phyloP scores from a whole-genome alignment of 1,140 invertebrate genomes.

The Oryzaephilus surinamensis region DNA sequence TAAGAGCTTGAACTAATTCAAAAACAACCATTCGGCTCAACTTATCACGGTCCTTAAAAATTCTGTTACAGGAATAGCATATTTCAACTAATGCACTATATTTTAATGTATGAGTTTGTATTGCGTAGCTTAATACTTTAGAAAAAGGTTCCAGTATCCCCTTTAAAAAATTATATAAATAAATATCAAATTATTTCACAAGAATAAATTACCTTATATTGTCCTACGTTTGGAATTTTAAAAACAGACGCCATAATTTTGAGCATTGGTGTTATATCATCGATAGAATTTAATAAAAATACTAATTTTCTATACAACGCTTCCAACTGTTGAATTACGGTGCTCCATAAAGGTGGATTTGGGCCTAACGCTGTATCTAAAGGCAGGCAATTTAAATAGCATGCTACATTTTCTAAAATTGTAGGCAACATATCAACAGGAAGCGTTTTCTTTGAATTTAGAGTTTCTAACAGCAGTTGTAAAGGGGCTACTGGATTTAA shows the following conservation, averaged over 20 bases:
- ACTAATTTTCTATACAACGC: conserved; percentile 72
- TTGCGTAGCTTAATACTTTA: conserved; percentile 82
- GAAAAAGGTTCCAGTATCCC: conserved; percentile 89
- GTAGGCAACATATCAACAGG: conserved; percentile 61
- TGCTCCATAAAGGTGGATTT: conserved; percentile 58
- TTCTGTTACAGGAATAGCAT: conserved; percentile 79
- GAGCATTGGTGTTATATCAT: conserved; percentile 66
- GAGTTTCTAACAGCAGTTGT: conserved; percentile 79
- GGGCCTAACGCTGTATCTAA: conserved; percentile 67
- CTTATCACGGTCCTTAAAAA: conserved; percentile 90
- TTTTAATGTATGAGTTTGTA: conserved; percentile 79
- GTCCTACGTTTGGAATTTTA: conserved; percentile 69
- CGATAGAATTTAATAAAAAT: conserved; percentile 59
- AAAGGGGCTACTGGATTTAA: conserved; percentile 89
- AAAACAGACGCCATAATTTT: conserved; percentile 78
- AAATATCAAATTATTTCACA: not conserved
- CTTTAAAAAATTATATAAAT: conserved; percentile 35
- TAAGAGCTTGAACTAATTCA: conserved; percentile 89
- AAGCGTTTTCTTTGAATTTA: conserved; percentile 82
- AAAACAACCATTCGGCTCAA: conserved; percentile 83
- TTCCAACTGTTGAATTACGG: conserved; percentile 73
- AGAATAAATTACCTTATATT: conserved; percentile 55
- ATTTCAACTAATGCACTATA: conserved; percentile 80
- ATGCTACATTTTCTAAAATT: conserved; percentile 81
- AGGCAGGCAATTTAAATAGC: conserved; percentile 86